phyloP scores from a whole-genome alignment of 2,888 invertebrate genomes.

The Phengaris arion region DNA sequence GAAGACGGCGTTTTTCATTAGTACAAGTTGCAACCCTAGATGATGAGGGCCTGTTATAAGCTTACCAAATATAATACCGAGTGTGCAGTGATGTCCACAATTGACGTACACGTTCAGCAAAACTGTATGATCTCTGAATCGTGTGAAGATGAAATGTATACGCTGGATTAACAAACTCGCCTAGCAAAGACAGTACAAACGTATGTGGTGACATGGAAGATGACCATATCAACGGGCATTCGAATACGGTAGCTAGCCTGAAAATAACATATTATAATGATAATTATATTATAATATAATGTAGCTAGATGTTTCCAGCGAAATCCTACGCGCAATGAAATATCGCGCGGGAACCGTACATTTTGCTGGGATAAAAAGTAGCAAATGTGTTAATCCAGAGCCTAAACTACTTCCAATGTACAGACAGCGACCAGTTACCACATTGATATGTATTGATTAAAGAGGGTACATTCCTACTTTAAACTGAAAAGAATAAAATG shows the following conservation, averaged over 20 bases:
- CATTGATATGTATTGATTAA: too few species aligned
- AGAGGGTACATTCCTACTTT: too few species aligned
- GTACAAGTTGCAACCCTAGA: too few species aligned
- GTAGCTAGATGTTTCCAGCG: background rate
- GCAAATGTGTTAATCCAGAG: too few species aligned
- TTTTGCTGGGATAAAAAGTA: too few species aligned
- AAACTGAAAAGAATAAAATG: too few species aligned
- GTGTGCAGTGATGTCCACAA: background rate
- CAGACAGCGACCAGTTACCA: too few species aligned
- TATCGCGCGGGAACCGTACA: too few species aligned
- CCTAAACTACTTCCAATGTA: too few species aligned
- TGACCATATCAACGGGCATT: slow-evolving; percentile 23
- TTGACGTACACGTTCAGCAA: background rate
- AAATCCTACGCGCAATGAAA: too few species aligned
- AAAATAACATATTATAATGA: background rate
- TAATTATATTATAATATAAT: too few species aligned
- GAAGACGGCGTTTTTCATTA: too few species aligned
- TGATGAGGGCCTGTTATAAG: background rate
- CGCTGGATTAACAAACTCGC: background rate
- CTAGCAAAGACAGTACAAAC: background rate
- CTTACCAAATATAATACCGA: slow-evolving; percentile 4
- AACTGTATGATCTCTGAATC: background rate
- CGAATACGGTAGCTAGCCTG: slow-evolving; percentile 1
- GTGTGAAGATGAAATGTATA: background rate
- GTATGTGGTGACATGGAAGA: slow-evolving; percentile 16